A percentile compares a stretch with the other conserved stretches of the same genome.
Conservation (phyloP, 2,113 vertebrate genomes). For the Varanus salvator region DNA sequence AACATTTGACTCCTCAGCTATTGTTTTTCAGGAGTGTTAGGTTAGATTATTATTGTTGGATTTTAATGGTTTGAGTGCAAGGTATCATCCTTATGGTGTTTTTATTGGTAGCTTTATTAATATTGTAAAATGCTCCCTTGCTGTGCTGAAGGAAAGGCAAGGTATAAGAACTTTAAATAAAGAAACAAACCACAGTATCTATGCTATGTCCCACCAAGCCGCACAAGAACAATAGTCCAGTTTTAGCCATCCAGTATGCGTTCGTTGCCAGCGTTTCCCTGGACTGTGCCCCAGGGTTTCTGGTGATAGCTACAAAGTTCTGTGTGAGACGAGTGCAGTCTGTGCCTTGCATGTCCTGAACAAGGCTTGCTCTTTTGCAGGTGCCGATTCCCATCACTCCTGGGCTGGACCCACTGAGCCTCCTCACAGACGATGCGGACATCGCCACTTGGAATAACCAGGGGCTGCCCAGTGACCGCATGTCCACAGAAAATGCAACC, state of each 20-base stretch:
- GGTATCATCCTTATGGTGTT: too few species aligned
- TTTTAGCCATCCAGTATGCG: background rate
- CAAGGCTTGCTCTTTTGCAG: constrained; percentile 41
- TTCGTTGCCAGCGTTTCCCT: background rate
- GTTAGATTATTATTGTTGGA: too few species aligned
- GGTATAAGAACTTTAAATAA: too few species aligned
- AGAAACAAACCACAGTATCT: background rate
- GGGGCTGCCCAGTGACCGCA: constrained; percentile 82
- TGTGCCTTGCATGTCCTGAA: background rate
- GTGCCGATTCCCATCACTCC: constrained; percentile 79
- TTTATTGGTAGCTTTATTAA: too few species aligned
- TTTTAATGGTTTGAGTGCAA: too few species aligned
- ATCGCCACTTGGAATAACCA: constrained; percentile 82
- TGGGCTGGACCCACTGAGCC: constrained; percentile 76
- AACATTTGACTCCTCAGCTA: too few species aligned
- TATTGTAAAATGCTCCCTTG: too few species aligned
- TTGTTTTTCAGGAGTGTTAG: too few species aligned
- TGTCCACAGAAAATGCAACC: constrained; percentile 77
- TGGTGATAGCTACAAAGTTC: background rate
- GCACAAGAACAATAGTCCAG: background rate
- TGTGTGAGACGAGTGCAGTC: accelerated
- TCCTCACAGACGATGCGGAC: constrained; percentile 72
- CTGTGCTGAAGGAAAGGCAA: too few species aligned
- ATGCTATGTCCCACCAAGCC: background rate
- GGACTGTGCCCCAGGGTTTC: background rate